A percentile compares a stretch with the other conserved stretches of the same genome.
These are phyloP conservation scores for Drosophila anomalata DNA, from an alignment of 2,888 invertebrate species.

Conservation along the genomic window DNA sequence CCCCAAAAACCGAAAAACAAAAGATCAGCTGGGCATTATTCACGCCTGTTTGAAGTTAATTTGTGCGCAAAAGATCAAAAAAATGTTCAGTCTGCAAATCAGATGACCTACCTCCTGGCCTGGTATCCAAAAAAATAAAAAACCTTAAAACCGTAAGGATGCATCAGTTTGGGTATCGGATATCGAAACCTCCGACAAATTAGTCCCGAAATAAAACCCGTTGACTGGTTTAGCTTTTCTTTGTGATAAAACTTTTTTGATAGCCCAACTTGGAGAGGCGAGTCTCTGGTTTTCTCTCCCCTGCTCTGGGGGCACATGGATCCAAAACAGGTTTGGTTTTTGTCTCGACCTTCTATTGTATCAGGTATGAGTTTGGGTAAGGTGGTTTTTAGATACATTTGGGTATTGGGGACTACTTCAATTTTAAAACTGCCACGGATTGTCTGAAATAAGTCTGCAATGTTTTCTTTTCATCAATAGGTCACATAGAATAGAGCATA, in stretches of 20 bases:
- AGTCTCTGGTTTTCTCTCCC: not conserved
- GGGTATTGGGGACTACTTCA: not conserved
- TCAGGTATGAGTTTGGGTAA: constrained; percentile 4
- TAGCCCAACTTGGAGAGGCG: constrained; percentile 45
- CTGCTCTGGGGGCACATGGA: not conserved
- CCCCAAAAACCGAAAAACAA: constrained; percentile 30
- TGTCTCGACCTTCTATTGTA: constrained; percentile 14
- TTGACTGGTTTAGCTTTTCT: constrained; percentile 41
- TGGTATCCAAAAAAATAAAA: not conserved
- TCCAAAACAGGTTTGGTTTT: constrained; percentile 31
- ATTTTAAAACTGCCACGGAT: not conserved
- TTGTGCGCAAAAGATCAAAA: constrained; percentile 63
- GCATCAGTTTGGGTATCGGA: constrained; percentile 28
- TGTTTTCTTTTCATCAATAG: no score
- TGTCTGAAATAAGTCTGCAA: no score
- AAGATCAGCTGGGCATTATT: constrained; percentile 60
- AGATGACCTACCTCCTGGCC: not conserved
- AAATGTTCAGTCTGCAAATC: constrained; percentile 20
- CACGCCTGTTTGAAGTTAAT: constrained; percentile 74
- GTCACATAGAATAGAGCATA: constrained; percentile 5
- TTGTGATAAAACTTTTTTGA: constrained; percentile 68
- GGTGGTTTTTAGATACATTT: not conserved
- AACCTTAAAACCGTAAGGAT: constrained; percentile 20
- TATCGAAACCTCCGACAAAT: constrained; percentile 52
- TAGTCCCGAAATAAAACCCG: constrained; percentile 50